Evolutionary conservation across 92 coral and sea anemone species (phyloP).

Genomic region (Porites lobata): DNA sequence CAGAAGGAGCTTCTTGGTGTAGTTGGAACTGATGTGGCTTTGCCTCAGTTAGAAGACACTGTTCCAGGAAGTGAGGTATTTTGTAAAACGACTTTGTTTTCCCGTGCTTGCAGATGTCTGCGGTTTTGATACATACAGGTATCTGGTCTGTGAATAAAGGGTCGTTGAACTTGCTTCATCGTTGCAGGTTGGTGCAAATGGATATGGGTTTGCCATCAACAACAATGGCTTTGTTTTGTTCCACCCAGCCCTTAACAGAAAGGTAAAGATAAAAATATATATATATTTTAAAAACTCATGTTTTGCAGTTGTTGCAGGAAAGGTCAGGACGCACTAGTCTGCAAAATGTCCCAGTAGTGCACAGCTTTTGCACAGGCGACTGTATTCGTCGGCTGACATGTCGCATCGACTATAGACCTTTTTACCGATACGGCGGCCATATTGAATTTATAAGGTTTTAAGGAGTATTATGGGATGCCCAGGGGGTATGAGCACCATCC

Average conservation of each 20-base stretch:
- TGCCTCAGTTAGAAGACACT: conserved; percentile 73
- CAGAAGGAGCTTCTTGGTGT: conserved; percentile 83
- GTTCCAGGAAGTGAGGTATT: conserved; percentile 82
- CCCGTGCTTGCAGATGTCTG: neutral
- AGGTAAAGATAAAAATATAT: conserved; percentile 45
- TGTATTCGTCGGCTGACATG: no score
- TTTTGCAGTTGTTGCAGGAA: neutral
- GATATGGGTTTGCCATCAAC: conserved; percentile 95
- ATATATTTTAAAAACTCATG: neutral
- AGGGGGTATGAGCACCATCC: no score
- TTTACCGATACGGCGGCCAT: no score
- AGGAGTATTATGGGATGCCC: no score
- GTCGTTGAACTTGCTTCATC: neutral
- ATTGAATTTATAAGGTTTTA: no score
- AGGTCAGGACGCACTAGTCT: neutral
- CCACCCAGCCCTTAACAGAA: conserved; percentile 83
- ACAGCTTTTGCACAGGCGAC: no score
- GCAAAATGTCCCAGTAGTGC: no score
- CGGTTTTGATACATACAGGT: no score
- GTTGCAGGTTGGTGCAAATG: conserved; percentile 89
- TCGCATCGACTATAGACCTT: no score
- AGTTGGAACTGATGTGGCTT: conserved; percentile 90
- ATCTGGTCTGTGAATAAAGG: neutral
- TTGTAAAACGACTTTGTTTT: neutral
- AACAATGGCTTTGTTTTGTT: conserved; percentile 95